Evolutionary conservation across 1,140 invertebrate species (phyloP).

Genomic region (Lysiphlebus fabarum): DNA sequence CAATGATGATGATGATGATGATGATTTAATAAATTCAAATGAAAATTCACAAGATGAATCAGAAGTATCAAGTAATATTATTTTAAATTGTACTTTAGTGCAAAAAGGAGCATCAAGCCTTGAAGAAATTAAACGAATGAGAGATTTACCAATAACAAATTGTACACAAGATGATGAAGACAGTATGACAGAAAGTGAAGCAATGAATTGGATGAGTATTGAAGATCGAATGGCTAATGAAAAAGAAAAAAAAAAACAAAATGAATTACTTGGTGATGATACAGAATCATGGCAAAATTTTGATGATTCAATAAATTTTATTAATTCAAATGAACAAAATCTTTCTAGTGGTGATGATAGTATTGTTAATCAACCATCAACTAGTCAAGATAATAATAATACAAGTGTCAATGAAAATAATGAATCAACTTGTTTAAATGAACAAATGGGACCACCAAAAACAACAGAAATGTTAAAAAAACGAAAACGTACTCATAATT

Average conservation of each 20-base stretch:
- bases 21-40: not conserved
- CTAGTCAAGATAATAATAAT: too few relatives aligned
- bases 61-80: conserved; percentile 19
- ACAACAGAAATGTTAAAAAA: too few relatives aligned
- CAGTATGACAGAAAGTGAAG: conserved; percentile 26
- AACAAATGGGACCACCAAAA: too few relatives aligned
- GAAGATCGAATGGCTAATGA: conserved; percentile 9
- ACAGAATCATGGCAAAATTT: not conserved
- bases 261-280: not conserved
- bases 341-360: too few relatives aligned
- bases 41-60: not conserved
- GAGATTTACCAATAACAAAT: conserved; percentile 15
- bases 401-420: too few relatives aligned
- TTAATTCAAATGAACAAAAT: too few relatives aligned
- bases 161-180: conserved; percentile 18
- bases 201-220: conserved; percentile 22
- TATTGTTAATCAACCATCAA: too few relatives aligned
- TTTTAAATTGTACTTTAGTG: conserved; percentile 39
- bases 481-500: too few relatives aligned
- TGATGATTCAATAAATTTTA: too few relatives aligned
- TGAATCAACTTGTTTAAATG: too few relatives aligned
- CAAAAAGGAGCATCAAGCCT: conserved; percentile 31
- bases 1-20: conserved; percentile 10
- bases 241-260: not conserved
- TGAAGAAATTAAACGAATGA: conserved; percentile 34